Conservation (phyloP, 2,888 invertebrate species). For the Tillus elongatus region DNA sequence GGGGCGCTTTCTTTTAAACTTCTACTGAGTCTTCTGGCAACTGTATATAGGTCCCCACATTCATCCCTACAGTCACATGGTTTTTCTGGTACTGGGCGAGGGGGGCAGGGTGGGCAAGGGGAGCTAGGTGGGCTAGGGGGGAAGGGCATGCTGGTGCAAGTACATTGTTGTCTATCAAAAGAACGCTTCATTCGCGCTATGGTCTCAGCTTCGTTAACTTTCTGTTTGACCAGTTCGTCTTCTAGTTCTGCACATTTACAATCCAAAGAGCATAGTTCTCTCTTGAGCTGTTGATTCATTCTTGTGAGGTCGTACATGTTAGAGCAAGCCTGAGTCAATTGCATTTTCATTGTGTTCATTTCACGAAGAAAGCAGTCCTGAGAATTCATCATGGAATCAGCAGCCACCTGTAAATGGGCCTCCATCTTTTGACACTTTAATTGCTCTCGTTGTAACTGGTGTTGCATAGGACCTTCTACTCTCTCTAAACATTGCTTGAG, state of each 20-base stretch:
- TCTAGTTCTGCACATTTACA: conserved; percentile 33
- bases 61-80: conserved; percentile 10
- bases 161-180: conserved; percentile 1
- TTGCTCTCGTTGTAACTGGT: conserved; percentile 26
- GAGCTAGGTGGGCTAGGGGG: too few species aligned
- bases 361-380: conserved; percentile 28
- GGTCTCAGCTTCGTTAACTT: conserved; percentile 36
- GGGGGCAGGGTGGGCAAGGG: too few species aligned
- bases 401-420: conserved; percentile 27
- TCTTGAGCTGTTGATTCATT: conserved; percentile 21
- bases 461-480: conserved; percentile 35
- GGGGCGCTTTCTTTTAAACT: conserved; percentile 29
- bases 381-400: conserved; percentile 23
- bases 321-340: conserved; percentile 29
- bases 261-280: conserved; percentile 23
- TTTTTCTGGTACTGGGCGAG: too few species aligned
- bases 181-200: conserved; percentile 18
- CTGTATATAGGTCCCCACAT: conserved; percentile 25
- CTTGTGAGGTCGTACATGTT: conserved; percentile 30
- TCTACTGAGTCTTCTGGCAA: conserved; percentile 32
- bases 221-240: conserved; percentile 37
- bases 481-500: conserved; percentile 34
- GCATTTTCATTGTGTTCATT: conserved; percentile 29
- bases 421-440: conserved; percentile 30
- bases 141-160: too few species aligned